phyloP scores from a whole-genome alignment of 2,888 invertebrate species.

The Criorhina ranunculi region DNA sequence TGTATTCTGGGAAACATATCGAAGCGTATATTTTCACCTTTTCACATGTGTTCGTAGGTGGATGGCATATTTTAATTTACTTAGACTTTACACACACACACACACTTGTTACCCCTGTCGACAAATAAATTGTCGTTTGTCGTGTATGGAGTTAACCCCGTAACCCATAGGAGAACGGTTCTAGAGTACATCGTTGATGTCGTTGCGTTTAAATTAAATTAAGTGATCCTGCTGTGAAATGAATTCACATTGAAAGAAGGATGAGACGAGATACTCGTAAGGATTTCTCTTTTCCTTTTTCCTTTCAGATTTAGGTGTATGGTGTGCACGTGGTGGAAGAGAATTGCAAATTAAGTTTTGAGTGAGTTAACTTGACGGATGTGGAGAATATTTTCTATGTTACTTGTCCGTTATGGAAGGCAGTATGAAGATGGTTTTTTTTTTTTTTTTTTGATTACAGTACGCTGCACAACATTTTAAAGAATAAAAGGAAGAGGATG shows the following conservation, averaged over 20 bases:
- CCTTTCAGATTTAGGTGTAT: neutral
- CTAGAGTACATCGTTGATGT: constrained; percentile 1
- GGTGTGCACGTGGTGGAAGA: constrained; percentile 10
- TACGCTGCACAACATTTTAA: neutral
- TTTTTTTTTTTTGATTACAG: neutral
- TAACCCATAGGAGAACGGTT: constrained; percentile 17
- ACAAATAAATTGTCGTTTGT: constrained; percentile 18
- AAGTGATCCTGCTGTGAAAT: constrained; percentile 49
- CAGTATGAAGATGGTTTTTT: too few relatives aligned
- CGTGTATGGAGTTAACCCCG: neutral
- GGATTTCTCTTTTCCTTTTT: neutral
- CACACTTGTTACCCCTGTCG: constrained; percentile 1
- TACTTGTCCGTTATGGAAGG: neutral
- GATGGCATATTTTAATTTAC: constrained; percentile 11
- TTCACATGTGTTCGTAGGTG: neutral
- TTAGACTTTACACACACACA: neutral
- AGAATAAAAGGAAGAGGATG: too few relatives aligned
- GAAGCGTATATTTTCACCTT: neutral
- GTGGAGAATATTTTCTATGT: neutral
- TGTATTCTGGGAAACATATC: neutral
- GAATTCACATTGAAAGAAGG: constrained; percentile 13
- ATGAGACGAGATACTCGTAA: neutral
- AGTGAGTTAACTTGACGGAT: constrained; percentile 29
- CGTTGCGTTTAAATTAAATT: constrained; percentile 45
- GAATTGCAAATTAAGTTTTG: constrained; percentile 50